Evolutionary conservation across 2,113 vertebrate species (phyloP).

Genomic region (Chamaea fasciata): DNA sequence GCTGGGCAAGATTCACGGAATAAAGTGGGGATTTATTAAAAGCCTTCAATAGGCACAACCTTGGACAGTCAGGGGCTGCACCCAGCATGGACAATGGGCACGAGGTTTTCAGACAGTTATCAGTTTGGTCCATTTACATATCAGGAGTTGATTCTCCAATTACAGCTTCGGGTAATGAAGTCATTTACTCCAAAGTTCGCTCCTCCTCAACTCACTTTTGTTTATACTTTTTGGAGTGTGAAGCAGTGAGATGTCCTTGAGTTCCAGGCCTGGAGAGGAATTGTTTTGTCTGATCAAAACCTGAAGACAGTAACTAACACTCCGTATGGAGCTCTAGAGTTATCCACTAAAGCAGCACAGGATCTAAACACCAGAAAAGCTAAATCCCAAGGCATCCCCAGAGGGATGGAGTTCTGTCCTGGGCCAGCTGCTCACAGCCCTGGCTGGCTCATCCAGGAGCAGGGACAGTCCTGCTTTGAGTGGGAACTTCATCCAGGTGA

Average conservation of each 20-base stretch:
- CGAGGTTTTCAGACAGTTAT: neutral
- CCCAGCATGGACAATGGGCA: neutral
- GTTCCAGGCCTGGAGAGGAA: neutral
- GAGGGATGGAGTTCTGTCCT: neutral
- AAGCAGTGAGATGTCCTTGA: neutral
- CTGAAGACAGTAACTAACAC: no score
- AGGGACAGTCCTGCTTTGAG: neutral
- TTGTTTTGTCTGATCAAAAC: no score
- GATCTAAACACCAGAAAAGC: neutral
- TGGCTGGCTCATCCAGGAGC: neutral
- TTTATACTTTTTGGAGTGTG: neutral
- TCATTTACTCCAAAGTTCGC: neutral
- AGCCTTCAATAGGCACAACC: no score
- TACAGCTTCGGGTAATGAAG: neutral
- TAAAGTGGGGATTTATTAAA: neutral
- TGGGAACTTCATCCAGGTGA: fast-evolving
- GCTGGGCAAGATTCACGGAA: neutral
- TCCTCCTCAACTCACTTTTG: neutral
- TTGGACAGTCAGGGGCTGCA: no score
- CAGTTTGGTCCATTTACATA: neutral
- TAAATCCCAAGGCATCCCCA: neutral
- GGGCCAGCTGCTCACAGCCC: neutral
- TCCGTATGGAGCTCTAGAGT: neutral
- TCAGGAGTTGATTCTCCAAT: neutral
- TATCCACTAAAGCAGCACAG: neutral